These are phyloP conservation scores for Aphelocoma californica DNA, from an alignment of 2,797 vertebrate genomes.

Conservation along the genomic window DNA sequence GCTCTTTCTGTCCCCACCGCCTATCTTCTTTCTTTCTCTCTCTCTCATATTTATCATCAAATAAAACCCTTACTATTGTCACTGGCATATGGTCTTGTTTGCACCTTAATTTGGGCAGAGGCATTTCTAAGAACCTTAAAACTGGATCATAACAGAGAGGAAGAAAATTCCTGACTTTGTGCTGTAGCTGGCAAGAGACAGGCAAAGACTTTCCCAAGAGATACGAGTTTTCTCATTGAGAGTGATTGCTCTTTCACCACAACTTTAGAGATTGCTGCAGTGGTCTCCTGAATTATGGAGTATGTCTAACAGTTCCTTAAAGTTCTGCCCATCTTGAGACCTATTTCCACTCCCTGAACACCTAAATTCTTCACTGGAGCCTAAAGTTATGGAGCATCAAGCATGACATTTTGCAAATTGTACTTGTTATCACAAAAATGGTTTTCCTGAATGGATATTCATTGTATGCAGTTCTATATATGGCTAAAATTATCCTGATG, in stretches of 20 bases:
- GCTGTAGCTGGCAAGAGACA: neutral
- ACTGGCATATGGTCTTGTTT: no score
- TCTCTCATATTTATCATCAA: no score
- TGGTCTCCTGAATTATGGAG: neutral
- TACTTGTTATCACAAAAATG: neutral
- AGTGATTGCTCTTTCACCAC: neutral
- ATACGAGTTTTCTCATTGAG: neutral
- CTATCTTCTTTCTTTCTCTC: no score
- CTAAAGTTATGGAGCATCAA: neutral
- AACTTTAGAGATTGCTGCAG: neutral
- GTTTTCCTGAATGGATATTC: neutral
- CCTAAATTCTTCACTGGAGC: neutral
- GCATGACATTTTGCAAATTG: neutral
- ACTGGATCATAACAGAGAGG: no score
- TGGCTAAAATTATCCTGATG: neutral
- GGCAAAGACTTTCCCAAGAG: neutral
- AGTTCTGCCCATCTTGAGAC: neutral
- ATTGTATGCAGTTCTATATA: neutral
- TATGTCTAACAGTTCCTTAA: neutral
- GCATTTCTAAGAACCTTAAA: no score
- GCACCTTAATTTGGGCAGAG: no score
- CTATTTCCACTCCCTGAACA: rapidly evolving
- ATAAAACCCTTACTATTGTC: no score
- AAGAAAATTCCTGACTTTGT: neutral
- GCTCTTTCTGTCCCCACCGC: no score